These are phyloP conservation scores for Cheilosia grossa DNA, from an alignment of 2,888 invertebrate genomes.

Conservation along the genomic window DNA sequence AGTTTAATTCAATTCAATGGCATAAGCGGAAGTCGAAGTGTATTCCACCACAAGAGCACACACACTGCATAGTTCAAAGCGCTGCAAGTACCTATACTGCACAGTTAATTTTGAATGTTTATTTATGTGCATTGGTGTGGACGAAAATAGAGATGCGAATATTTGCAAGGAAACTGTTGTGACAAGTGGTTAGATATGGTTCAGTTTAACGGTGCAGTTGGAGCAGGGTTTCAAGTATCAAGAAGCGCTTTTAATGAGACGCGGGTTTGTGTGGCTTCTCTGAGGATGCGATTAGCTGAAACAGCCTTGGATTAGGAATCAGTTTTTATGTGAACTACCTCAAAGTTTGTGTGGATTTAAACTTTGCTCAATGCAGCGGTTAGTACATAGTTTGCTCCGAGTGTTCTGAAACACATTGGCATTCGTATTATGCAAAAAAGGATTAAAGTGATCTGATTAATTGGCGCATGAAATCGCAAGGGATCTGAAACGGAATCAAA, in stretches of 20 bases:
- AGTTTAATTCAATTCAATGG: conserved; percentile 72
- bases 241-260: neutral
- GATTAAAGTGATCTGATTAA: no score
- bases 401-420: no score
- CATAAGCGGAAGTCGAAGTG: conserved; percentile 56
- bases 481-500: no score
- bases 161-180: conserved; percentile 19
- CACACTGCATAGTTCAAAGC: conserved; percentile 24
- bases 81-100: neutral
- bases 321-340: neutral
- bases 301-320: conserved; percentile 20
- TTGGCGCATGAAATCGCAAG: no score
- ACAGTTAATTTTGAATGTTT: conserved; percentile 50
- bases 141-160: conserved; percentile 63
- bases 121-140: conserved; percentile 63
- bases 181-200: neutral
- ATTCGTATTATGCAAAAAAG: no score
- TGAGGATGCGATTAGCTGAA: conserved; percentile 2
- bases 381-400: neutral
- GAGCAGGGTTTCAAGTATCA: neutral
- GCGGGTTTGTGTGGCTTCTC: neutral
- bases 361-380: conserved; percentile 6
- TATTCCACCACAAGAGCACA: conserved; percentile 12
- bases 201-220: conserved; percentile 15
- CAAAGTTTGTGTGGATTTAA: conserved; percentile 8